Base-by-base conservation (phyloP, 2,797 vertebrate genomes). In the Pantherophis alleghaniensis region DNA sequence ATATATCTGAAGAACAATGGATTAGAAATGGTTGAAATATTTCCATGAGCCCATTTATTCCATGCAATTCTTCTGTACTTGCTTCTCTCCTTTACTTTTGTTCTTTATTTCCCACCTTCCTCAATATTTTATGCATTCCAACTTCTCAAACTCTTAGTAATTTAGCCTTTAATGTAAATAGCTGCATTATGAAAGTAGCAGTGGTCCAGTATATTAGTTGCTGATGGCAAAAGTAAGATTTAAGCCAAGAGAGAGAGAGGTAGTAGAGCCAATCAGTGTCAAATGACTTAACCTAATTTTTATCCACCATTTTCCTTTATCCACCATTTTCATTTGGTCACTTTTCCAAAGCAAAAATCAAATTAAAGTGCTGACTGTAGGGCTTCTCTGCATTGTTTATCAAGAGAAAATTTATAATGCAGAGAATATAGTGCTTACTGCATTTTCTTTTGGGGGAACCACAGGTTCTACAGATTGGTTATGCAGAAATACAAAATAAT, bases 211-310 rank as follows among this genome's bases (percentile, higher is more conserved):
- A 7, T 57, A 90, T 88, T 57, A 79, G 63, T 37, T 60, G 63
- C 63, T 93, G 86, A 88, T 88, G 83, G 88, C 88, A 92, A 93
- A 86, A 83, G 60, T 60, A 93, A 79, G 26, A 87, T 42, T 69
- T 93, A 91, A 91, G 90, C 56, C 18, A 3, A 92, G 51, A 66
- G 61, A 56, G 26, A 57, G 56, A 91, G 61, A 90, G 24, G 61
- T 61, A 88, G 56, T 55, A 53, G 60, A 88, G 63, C 56, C 24
- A 91, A 91, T 91, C 53, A 88, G 7, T 79, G 18, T 93, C 89
- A 91, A 91, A 69, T 59, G 9, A 28, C 56, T 93, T 88, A 53
- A 60, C 86, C 63, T 59, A 74, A 69, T 74, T 66, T 24, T 57
- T 79, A 20, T 56, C 60, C 53, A 57, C 53, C 28, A 2, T 87